These are phyloP conservation scores for Aphaenogaster floridana DNA, from an alignment of 1,140 invertebrate species.

Conservation along the genomic window DNA sequence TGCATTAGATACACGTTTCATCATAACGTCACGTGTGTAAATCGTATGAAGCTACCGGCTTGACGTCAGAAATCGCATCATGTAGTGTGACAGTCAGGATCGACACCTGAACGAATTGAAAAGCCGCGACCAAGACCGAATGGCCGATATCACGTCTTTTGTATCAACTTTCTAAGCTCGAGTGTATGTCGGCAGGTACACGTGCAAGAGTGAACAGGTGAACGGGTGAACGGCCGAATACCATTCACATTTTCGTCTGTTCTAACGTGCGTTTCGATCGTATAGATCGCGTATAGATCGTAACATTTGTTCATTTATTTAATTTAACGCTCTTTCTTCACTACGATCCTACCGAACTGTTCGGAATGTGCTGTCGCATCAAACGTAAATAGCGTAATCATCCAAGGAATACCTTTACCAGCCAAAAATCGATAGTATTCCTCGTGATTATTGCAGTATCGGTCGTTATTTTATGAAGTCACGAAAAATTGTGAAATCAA, in stretches of 20 bases:
- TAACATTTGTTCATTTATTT: neutral
- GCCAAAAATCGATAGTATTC: neutral
- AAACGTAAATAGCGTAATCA: neutral
- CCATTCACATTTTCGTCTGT: slow-evolving; percentile 5
- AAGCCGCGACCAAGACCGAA: neutral
- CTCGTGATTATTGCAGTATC: neutral
- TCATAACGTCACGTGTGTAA: neutral
- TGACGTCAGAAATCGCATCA: neutral
- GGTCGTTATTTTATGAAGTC: neutral
- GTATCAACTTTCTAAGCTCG: slow-evolving; percentile 20
- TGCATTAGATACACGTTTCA: neutral
- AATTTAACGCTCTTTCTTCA: neutral
- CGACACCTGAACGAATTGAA: neutral
- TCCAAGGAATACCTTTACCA: neutral
- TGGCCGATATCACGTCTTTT: neutral
- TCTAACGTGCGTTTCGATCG: neutral
- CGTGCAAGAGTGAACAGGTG: neutral
- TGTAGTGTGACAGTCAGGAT: neutral
- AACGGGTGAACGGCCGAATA: slow-evolving; percentile 4
- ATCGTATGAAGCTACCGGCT: neutral
- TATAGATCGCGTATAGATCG: no score
- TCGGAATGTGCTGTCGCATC: neutral
- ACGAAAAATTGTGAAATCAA: neutral
- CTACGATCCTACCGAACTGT: neutral
- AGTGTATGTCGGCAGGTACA: neutral